phyloP scores from a whole-genome alignment of 2,797 vertebrate genomes.

The Mastacembelus armatus region DNA sequence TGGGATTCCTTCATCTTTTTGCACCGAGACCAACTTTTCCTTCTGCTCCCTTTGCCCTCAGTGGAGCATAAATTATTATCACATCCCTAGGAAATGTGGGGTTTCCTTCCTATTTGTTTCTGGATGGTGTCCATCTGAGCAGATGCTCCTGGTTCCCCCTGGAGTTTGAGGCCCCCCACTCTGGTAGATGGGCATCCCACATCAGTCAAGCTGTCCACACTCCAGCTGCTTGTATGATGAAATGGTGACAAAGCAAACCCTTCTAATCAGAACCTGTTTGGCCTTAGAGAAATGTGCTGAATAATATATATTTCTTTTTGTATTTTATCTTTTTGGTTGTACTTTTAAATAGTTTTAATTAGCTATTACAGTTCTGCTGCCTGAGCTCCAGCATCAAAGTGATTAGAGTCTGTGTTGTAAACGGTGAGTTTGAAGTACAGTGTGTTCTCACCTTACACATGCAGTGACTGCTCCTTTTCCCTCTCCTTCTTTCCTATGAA shows the following conservation, averaged over 20 bases:
- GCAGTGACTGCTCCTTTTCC: constrained; percentile 14
- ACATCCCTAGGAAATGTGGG: constrained; percentile 42
- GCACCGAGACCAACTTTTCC: constrained; percentile 6
- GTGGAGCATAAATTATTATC: constrained; percentile 35
- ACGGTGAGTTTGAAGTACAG: constrained; percentile 50
- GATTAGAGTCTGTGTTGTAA: constrained; percentile 52
- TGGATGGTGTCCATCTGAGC: constrained; percentile 71
- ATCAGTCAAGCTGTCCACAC: constrained; percentile 40
- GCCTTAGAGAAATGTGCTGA: constrained; percentile 38
- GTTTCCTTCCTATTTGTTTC: constrained; percentile 63
- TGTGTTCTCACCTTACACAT: constrained; percentile 7
- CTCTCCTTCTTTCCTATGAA: constrained; percentile 6
- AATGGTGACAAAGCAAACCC: constrained; percentile 35
- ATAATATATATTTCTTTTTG: constrained; percentile 3
- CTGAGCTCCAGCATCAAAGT: constrained; percentile 48
- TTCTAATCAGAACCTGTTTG: constrained; percentile 51
- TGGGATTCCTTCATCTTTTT: not conserved
- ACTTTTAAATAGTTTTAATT: constrained; percentile 36
- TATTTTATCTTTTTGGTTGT: not conserved
- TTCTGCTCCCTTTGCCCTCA: constrained; percentile 38
- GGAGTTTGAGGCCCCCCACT: constrained; percentile 47
- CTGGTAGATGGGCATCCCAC: constrained; percentile 39
- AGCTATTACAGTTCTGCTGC: constrained; percentile 24
- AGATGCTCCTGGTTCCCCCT: constrained; percentile 66
- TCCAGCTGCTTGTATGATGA: constrained; percentile 39